These are phyloP conservation scores for Marisa cornuarietis DNA, from an alignment of 1,140 invertebrate genomes.

Conservation along the genomic window DNA sequence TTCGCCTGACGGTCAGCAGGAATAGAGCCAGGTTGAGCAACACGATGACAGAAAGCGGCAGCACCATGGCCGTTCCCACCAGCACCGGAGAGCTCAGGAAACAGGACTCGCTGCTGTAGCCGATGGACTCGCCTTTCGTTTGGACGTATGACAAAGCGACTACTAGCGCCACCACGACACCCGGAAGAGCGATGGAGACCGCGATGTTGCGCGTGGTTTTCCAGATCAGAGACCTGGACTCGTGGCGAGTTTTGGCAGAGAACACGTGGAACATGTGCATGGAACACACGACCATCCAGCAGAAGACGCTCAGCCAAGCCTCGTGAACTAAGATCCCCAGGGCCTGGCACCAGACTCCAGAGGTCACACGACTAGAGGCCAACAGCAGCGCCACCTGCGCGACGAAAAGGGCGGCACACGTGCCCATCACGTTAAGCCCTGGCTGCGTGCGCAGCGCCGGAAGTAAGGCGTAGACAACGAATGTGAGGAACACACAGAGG, in stretches of 20 bases:
- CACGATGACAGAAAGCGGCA: slow-evolving; percentile 22
- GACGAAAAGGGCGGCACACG: no score
- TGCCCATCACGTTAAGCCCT: no score
- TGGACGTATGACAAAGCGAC: background rate
- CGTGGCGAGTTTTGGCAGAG: no score
- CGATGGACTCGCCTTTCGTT: slow-evolving; percentile 6
- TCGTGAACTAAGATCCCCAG: no score
- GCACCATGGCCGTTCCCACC: slow-evolving; percentile 21
- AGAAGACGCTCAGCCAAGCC: no score
- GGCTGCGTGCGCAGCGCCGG: no score
- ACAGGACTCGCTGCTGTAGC: slow-evolving; percentile 27
- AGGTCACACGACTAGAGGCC: no score
- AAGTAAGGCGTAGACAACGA: no score
- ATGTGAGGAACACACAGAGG: no score
- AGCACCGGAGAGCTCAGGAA: slow-evolving; percentile 24
- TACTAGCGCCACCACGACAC: slow-evolving; percentile 1
- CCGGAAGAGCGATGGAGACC: background rate
- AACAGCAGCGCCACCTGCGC: no score
- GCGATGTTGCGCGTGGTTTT: background rate
- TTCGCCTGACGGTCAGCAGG: slow-evolving; percentile 19
- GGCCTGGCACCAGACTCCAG: background rate
- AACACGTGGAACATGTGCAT: no score
- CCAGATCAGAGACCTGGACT: background rate
- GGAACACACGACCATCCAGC: no score
- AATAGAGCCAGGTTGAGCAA: slow-evolving; percentile 33